Conservation (phyloP, 2,113 vertebrate species). For the Ictalurus punctatus region DNA sequence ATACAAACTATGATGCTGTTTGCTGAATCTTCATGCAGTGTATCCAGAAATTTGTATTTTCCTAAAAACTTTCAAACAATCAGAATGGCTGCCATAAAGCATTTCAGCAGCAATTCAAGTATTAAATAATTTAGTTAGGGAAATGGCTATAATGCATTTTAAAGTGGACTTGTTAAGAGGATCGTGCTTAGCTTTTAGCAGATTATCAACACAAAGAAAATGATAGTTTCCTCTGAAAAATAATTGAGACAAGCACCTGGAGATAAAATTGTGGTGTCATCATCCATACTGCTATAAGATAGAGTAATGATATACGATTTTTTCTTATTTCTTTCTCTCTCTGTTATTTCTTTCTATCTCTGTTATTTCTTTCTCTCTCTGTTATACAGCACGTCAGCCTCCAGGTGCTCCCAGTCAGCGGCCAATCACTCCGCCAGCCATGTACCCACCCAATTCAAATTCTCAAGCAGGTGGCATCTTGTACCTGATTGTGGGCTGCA, state of each 20-base stretch:
- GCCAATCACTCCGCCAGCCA: constrained; percentile 77
- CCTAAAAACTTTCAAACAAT: neutral
- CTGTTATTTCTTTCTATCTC: neutral
- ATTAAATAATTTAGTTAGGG: neutral
- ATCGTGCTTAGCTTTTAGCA: neutral
- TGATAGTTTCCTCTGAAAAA: neutral
- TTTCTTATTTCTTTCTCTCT: neutral
- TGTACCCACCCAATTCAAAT: constrained; percentile 70
- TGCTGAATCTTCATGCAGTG: neutral
- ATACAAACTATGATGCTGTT: neutral
- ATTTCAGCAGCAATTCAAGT: neutral
- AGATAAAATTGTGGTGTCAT: neutral
- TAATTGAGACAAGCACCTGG: neutral
- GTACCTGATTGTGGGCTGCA: constrained; percentile 90
- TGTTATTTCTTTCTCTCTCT: neutral
- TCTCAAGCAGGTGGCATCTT: constrained; percentile 76
- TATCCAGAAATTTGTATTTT: neutral
- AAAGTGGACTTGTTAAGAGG: neutral
- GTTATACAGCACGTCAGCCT: constrained; percentile 79
- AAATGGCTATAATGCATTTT: neutral
- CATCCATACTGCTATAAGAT: neutral
- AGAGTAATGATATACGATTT: neutral
- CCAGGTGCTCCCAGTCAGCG: constrained; percentile 72
- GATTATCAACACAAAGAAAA: neutral
- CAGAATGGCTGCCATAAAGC: neutral